A percentile compares a stretch with the other conserved stretches of the same genome.
phyloP scores from a whole-genome alignment of 2,888 invertebrate species.

The Caenorhabditis angaria region DNA sequence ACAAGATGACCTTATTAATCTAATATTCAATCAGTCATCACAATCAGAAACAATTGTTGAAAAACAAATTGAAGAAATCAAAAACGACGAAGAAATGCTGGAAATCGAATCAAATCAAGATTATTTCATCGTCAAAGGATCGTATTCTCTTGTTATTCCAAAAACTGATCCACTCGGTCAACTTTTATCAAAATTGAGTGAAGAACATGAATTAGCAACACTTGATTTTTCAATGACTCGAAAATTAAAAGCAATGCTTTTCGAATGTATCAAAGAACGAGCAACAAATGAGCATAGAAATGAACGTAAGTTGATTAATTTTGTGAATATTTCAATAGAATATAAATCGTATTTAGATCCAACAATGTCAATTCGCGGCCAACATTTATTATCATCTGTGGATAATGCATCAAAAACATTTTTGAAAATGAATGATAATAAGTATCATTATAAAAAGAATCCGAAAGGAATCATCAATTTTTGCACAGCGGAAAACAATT shows the following conservation, averaged over 20 bases:
- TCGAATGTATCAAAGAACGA: conserved; percentile 36
- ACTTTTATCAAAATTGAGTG: conserved; percentile 15
- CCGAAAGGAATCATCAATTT: conserved; percentile 58
- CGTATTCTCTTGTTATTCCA: conserved; percentile 42
- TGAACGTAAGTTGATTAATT: conserved; percentile 3
- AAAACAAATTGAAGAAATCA: not conserved
- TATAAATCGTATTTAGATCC: conserved; percentile 14
- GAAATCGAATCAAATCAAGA: conserved; percentile 40
- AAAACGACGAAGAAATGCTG: conserved; percentile 28
- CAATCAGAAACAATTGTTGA: not conserved
- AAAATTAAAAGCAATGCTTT: conserved; percentile 36
- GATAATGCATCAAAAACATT: conserved; percentile 43
- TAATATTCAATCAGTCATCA: conserved; percentile 12
- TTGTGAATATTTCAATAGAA: not conserved
- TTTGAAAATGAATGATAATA: conserved; percentile 43
- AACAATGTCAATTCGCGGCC: conserved; percentile 32
- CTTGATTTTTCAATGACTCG: conserved; percentile 37
- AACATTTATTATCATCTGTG: conserved; percentile 27
- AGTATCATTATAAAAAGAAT: conserved; percentile 34
- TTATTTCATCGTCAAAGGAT: conserved; percentile 44
- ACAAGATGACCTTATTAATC: conserved; percentile 25
- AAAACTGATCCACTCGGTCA: conserved; percentile 39
- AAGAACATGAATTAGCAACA: conserved; percentile 26
- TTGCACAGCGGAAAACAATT: conserved; percentile 62
- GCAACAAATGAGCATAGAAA: conserved; percentile 8